Evolutionary conservation across 2,888 invertebrate species (phyloP), one percentile per base, ranked within the genome.

Genomic region (Thera obeliscata): DNA sequence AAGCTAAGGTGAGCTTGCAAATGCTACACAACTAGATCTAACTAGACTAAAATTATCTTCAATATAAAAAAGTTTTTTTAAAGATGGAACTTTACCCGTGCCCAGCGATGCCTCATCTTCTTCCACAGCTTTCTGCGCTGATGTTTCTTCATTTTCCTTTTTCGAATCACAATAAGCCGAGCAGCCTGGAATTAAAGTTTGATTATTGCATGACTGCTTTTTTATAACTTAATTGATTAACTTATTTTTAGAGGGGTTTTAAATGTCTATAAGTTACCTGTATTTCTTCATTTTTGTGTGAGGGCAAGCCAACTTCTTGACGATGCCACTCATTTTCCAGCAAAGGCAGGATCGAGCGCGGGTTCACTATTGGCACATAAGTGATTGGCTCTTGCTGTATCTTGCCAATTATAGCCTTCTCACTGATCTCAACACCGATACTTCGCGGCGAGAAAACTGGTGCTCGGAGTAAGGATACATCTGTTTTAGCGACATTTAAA

Each of bases 131-230:
- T 98, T 84, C 90, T 96, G 56, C 96, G 90, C 84, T 98, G 96
- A 81, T 98, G 98, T 78, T 96, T 97, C 86, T 96, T 97, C 97
- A 98, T 98, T 89, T 98, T 98, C 63, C 95, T 95, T 60, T 96
- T 93, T 59, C 98, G 94, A 48, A 98, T 97, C 0, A 96, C 96
- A 73, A 98, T 96, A 67, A 98, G 87, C 61, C 96, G 92, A 0
- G 94, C 95, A 0, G 97, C 97, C 79, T 95, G 54, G 33, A 69
- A 69, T 57, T 6, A 38, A 38, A 41, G 1, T 36, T 4, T 0
- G 11, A 33, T 11, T 36, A 6, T 50, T 50, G 50, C 38, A 38
- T 0, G 2, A 38, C 22, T 22, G 22, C 22, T 22, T 22, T 22
- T 22, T 22, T 22, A 22, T 22, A 22, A 22, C 22, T 22, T 1